Evolutionary conservation across 2,888 invertebrate species (phyloP), one percentile per base, ranked within the genome.

Genomic region (Coleophora flavipennella): DNA sequence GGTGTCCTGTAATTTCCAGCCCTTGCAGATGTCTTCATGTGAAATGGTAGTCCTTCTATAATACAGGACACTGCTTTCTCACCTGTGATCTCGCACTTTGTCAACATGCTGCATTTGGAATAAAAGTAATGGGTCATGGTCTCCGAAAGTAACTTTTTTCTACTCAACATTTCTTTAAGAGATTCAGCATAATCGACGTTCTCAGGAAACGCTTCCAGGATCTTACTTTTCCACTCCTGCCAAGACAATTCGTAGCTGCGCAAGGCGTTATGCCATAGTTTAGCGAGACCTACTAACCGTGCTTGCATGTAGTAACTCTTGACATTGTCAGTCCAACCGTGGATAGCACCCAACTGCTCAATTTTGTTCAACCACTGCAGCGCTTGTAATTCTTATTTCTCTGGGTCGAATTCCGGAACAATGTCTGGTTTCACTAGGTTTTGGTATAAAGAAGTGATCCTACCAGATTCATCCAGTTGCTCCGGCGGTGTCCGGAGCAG

Each of bases 71-170:
- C n/a, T n/a, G n/a, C n/a, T n/a, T n/a, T n/a, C n/a, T n/a, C n/a
- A n/a, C n/a, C n/a, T n/a, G n/a, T n/a, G n/a, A n/a, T n/a, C n/a
- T n/a, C n/a, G n/a, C n/a, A n/a, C n/a, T n/a, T n/a, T n/a, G n/a
- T n/a, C n/a, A n/a, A n/a, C n/a, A n/a, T n/a, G n/a, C n/a, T n/a
- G n/a, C n/a, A n/a, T n/a, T 44, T 41, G 1, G 6, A 3, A 13
- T 44, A 39, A 20, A 29, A 41, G 12, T 44, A 44, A 33, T 44
- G 40, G 1, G 39, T 31, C 44, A 43, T 40, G 14, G 8, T 40
- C 9, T 43, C 38, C 1, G 3, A 26, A 6, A 11, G 11, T 1
- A 7, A 1, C 28, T 44, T 44, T 9, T 25, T 34, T 20, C 28
- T 31, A 4, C 2, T 3, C 8, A 41, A 9, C 36, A 41, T 41